Percentiles rank a stretch among this genome's conserved stretches.
phyloP scores from a whole-genome alignment of 2,888 invertebrate genomes.

The Ormyrus pomaceus region DNA sequence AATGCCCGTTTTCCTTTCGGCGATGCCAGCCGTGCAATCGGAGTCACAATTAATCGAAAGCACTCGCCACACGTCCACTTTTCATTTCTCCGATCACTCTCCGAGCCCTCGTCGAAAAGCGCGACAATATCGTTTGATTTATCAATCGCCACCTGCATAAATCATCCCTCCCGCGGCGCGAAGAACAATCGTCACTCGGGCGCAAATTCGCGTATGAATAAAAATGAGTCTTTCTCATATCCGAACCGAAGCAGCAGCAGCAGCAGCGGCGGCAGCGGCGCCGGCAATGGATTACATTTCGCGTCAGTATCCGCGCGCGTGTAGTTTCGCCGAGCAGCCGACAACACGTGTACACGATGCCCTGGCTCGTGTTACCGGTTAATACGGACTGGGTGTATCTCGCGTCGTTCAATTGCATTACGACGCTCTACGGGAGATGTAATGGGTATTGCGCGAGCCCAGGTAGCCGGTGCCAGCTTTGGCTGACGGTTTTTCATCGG shows the following conservation, averaged over 20 bases:
- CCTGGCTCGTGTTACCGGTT: constrained; percentile 22
- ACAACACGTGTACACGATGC: background rate
- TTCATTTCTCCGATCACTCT: background rate
- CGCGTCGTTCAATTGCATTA: constrained; percentile 44
- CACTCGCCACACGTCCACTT: too few relatives aligned
- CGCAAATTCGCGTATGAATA: constrained; percentile 37
- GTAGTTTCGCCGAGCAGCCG: background rate
- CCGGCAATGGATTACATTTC: too few relatives aligned
- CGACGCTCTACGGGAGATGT: background rate
- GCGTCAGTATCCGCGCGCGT: background rate
- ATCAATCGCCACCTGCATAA: constrained; percentile 36
- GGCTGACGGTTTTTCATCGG: too few relatives aligned
- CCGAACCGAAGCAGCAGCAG: too few relatives aligned
- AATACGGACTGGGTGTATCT: constrained; percentile 20
- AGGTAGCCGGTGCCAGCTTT: too few relatives aligned
- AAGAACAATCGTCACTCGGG: constrained; percentile 15
- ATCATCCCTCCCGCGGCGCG: constrained; percentile 10
- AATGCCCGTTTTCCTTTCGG: background rate
- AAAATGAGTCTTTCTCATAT: constrained; percentile 28
- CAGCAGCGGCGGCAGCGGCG: too few relatives aligned
- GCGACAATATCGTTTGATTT: constrained; percentile 35
- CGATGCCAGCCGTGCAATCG: background rate
- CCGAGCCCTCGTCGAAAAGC: too few relatives aligned
- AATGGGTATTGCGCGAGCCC: background rate
- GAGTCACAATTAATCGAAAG: background rate